Evolutionary conservation across 1,140 invertebrate species (phyloP).

Genomic region (Drosophila ficusphila): DNA sequence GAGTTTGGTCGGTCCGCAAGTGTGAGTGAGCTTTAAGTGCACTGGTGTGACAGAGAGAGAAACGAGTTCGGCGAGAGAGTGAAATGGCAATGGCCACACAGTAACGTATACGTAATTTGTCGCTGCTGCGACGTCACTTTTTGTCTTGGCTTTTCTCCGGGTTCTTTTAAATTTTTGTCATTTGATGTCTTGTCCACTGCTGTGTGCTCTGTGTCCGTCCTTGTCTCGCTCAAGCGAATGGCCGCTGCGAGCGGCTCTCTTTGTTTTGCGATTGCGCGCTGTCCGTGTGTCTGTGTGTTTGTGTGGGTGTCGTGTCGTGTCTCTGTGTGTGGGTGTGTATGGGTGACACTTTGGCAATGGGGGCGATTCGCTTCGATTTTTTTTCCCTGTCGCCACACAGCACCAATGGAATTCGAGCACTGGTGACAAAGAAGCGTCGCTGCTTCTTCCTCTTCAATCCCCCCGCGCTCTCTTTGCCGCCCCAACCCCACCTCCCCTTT

Average conservation of each 20-base stretch:
- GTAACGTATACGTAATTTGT: conserved; percentile 49
- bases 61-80: conserved; percentile 57
- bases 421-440: conserved; percentile 28
- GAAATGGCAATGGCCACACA: conserved; percentile 74
- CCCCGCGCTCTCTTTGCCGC: not conserved
- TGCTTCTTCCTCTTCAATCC: conserved; percentile 17
- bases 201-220: conserved; percentile 59
- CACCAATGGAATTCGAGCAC: conserved; percentile 77
- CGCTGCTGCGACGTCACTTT: conserved; percentile 46
- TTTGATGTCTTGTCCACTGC: conserved; percentile 74
- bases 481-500: too few relatives aligned
- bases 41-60: conserved; percentile 60
- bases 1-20: not conserved
- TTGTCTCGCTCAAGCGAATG: conserved; percentile 60
- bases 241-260: conserved; percentile 23
- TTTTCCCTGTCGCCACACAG: conserved; percentile 69
- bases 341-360: conserved; percentile 63
- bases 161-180: conserved; percentile 74
- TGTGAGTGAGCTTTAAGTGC: conserved; percentile 44
- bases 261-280: conserved; percentile 12
- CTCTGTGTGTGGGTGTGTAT: conserved; percentile 30
- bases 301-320: conserved; percentile 15
- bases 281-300: conserved; percentile 21
- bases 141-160: conserved; percentile 13
- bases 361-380: conserved; percentile 73